Evolutionary conservation across 2,888 invertebrate species (phyloP).

Genomic region (Drosophila meridiana): DNA sequence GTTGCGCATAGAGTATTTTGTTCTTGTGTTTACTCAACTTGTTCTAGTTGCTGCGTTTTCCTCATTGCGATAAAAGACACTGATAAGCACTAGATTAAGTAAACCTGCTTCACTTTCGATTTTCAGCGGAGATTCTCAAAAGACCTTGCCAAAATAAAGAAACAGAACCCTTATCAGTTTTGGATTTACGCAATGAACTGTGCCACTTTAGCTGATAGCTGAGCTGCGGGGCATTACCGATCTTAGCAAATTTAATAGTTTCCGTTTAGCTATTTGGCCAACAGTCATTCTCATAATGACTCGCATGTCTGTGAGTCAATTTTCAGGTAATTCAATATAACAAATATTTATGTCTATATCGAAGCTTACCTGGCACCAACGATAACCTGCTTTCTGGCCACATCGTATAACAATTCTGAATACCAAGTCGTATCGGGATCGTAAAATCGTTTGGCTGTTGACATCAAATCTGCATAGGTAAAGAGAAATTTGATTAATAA

Average conservation of each 20-base stretch:
- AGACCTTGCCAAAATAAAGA: slow-evolving; percentile 30
- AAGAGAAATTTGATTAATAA: slow-evolving; percentile 11
- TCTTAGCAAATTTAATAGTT: slow-evolving; percentile 15
- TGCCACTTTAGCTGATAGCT: slow-evolving; percentile 10
- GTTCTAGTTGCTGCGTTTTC: slow-evolving; percentile 37
- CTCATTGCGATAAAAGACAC: slow-evolving; percentile 44
- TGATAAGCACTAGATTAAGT: slow-evolving; percentile 42
- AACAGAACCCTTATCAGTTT: slow-evolving; percentile 40
- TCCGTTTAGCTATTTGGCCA: slow-evolving; percentile 27
- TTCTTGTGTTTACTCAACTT: slow-evolving; percentile 45
- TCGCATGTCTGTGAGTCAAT: slow-evolving; percentile 39
- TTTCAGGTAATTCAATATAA: slow-evolving; percentile 27
- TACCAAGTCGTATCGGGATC: slow-evolving; percentile 91
- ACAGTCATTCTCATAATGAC: slow-evolving; percentile 40
- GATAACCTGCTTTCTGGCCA: slow-evolving; percentile 93
- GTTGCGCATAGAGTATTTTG: slow-evolving; percentile 28
- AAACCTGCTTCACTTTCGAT: slow-evolving; percentile 54
- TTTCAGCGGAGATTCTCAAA: slow-evolving; percentile 33
- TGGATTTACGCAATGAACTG: slow-evolving; percentile 44
- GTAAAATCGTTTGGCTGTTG: slow-evolving; percentile 89
- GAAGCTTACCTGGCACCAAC: slow-evolving; percentile 93
- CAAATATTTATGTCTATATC: slow-evolving; percentile 9
- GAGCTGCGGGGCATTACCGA: neutral
- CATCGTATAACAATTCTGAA: slow-evolving; percentile 94
- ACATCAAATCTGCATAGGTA: slow-evolving; percentile 88